Conservation (phyloP, 2,797 vertebrate species). For the Denticeps clupeoides region DNA sequence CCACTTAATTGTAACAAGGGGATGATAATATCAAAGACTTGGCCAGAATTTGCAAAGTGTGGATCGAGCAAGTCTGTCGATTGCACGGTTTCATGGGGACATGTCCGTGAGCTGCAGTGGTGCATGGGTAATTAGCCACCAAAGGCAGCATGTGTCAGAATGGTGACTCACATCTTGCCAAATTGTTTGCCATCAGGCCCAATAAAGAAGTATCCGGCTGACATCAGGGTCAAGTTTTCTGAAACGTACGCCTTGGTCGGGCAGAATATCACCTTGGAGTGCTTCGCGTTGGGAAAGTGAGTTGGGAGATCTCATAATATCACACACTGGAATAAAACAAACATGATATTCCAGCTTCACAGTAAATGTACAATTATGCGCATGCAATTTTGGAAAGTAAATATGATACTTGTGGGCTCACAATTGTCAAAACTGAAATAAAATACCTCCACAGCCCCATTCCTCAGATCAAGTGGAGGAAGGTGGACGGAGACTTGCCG, state of each 20-base stretch:
- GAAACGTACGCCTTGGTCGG: slow-evolving; percentile 73
- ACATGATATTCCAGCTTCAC: too few species aligned
- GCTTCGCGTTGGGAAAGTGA: slow-evolving; percentile 97
- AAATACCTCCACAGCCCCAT: slow-evolving; percentile 74
- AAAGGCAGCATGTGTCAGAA: slow-evolving; percentile 5
- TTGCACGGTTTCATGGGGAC: slow-evolving; percentile 1
- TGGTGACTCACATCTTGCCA: slow-evolving; percentile 12
- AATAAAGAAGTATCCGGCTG: slow-evolving; percentile 81
- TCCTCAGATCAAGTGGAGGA: slow-evolving; percentile 84
- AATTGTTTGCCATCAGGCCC: slow-evolving; percentile 53
- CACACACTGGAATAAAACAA: too few species aligned
- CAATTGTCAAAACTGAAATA: too few species aligned
- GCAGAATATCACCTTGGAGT: slow-evolving; percentile 88
- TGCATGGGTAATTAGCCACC: neutral
- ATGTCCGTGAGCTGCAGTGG: neutral
- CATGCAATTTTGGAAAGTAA: too few species aligned
- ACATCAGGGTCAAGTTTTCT: slow-evolving; percentile 84
- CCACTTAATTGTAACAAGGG: too few species aligned
- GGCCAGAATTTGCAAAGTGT: too few species aligned
- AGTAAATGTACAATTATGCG: too few species aligned
- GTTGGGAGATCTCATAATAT: too few species aligned
- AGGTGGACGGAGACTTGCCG: slow-evolving; percentile 70
- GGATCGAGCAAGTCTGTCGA: slow-evolving; percentile 4
- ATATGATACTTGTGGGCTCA: too few species aligned
- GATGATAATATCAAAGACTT: too few species aligned